Conservation (phyloP, 2,797 vertebrate genomes). For the Iguana delicatissima region DNA sequence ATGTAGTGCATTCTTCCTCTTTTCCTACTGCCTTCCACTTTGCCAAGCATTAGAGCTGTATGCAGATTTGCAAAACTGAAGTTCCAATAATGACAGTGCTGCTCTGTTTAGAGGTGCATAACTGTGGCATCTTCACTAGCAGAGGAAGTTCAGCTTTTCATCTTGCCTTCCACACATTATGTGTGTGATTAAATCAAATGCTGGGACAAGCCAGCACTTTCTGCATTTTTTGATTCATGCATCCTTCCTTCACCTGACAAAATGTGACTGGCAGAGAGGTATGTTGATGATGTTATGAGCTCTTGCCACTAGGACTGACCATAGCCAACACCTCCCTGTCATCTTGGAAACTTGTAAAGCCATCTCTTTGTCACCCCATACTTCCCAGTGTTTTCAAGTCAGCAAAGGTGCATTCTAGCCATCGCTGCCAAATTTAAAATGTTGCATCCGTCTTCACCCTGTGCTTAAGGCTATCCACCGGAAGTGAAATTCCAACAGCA, state of each 20-base stretch:
- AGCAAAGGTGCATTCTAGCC: not conserved
- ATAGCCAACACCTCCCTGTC: not conserved
- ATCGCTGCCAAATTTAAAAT: not conserved
- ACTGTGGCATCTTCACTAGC: not conserved
- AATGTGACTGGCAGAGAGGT: not conserved
- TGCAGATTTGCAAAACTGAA: not conserved
- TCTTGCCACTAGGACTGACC: not conserved
- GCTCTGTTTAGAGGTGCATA: not conserved
- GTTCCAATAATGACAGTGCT: not conserved
- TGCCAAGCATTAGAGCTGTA: not conserved
- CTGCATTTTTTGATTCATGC: not conserved
- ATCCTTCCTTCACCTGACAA: not conserved
- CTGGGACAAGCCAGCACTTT: not conserved
- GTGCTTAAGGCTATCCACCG: slow-evolving; percentile 59
- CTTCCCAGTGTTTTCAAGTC: not conserved
- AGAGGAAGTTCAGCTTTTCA: not conserved
- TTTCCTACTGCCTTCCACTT: no score
- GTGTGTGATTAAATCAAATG: not conserved
- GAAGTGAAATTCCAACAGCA: slow-evolving; percentile 74
- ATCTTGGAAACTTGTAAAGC: not conserved
- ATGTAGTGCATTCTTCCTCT: no score
- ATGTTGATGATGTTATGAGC: not conserved
- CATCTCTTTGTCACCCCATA: not conserved
- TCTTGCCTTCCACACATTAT: not conserved
- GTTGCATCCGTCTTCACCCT: not conserved